phyloP scores from a whole-genome alignment of 2,113 vertebrate genomes.

The Calyptommatus sinebrachiatus region DNA sequence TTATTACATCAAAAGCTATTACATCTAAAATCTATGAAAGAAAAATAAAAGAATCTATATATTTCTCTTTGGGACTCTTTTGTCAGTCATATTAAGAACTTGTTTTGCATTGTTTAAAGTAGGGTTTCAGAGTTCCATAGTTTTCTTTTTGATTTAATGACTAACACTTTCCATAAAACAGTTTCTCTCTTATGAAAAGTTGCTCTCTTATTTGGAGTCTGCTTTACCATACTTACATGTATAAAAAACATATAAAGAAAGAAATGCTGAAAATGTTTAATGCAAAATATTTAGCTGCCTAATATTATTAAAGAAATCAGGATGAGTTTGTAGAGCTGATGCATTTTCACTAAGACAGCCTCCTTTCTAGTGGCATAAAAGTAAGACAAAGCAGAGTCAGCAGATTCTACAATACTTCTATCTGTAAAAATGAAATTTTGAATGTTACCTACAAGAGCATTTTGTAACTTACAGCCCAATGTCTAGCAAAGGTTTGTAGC shows the following conservation, averaged over 20 bases:
- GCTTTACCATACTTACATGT: conserved; percentile 4
- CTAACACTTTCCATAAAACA: background rate
- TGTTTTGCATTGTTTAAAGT: background rate
- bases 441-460: background rate
- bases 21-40: background rate
- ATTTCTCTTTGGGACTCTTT: background rate
- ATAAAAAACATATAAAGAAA: no score
- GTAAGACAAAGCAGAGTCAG: no score
- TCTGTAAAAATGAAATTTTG: background rate
- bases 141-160: conserved; percentile 19
- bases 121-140: conserved; percentile 1
- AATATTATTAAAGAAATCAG: background rate
- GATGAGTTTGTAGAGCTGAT: background rate
- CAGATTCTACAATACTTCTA: background rate
- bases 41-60: background rate
- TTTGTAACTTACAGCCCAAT: no score
- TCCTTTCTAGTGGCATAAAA: no score
- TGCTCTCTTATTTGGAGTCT: background rate
- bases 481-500: no score
- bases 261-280: background rate
- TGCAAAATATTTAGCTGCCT: background rate
- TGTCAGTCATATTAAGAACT: background rate
- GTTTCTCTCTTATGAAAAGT: no score
- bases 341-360: background rate
- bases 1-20: background rate